These are phyloP conservation scores for Nematolebias whitei DNA, from an alignment of 2,113 vertebrate genomes.

Conservation along the genomic window DNA sequence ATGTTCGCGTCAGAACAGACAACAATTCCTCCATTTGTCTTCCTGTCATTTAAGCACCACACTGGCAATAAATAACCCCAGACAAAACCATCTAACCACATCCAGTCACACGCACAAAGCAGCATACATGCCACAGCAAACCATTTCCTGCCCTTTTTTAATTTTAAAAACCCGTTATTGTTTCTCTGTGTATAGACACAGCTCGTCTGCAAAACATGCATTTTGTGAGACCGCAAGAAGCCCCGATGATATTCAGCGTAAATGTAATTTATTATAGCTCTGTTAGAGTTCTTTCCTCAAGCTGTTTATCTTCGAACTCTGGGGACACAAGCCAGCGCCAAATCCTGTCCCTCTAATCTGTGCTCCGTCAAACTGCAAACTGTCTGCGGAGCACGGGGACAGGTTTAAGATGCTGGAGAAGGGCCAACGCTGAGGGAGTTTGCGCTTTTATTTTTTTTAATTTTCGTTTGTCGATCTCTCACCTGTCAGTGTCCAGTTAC, in stretches of 20 bases:
- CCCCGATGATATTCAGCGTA: constrained; percentile 59
- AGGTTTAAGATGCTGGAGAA: constrained; percentile 48
- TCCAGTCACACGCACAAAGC: constrained; percentile 55
- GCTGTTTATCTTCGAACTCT: constrained; percentile 60
- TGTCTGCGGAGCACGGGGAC: constrained; percentile 40
- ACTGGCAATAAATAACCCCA: constrained; percentile 47
- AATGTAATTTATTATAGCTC: constrained; percentile 45
- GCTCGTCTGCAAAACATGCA: constrained; percentile 50
- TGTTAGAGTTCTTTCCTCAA: constrained; percentile 55
- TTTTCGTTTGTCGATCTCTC: constrained; percentile 46
- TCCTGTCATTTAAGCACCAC: constrained; percentile 46
- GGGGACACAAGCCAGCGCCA: constrained; percentile 42
- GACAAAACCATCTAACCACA: constrained; percentile 53
- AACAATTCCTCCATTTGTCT: constrained; percentile 7
- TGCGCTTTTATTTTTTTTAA: constrained; percentile 1
- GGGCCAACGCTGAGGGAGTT: constrained; percentile 23
- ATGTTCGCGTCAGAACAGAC: constrained; percentile 33
- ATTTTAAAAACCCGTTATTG: constrained; percentile 52
- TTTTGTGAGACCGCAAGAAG: constrained; percentile 61
- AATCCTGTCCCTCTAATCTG: constrained; percentile 28
- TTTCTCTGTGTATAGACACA: constrained; percentile 41
- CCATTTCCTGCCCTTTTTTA: constrained; percentile 43
- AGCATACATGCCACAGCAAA: constrained; percentile 44
- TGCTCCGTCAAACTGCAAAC: constrained; percentile 38
- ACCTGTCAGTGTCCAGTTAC: constrained; percentile 79